Base-by-base conservation (phyloP, 2,888 invertebrate genomes). In the Anthophora plumipes region DNA sequence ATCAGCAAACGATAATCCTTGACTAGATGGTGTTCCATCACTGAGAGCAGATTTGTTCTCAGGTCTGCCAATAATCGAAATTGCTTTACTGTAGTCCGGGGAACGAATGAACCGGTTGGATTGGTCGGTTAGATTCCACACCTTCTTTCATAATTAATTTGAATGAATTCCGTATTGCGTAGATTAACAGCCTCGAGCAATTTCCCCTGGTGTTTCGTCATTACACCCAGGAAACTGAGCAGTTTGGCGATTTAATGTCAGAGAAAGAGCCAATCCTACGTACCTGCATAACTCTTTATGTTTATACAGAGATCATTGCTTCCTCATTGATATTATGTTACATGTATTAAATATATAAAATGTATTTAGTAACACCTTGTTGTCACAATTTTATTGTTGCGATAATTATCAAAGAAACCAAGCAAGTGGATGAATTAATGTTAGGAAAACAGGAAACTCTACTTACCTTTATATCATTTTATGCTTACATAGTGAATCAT, bases 61-160 rank as follows among this genome's bases (percentile, higher is more conserved):
- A 81, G 83, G 84, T 89, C 85, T 41, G 86, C 50, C 90, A 89
- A 90, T 90, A 86, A 87, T 86, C 85, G 77, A 86, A 88, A 85
- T n/a, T 83, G 74, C 52, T 77, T 71, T 52, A 75, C 64, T 68
- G 80, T 84, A 89, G 88, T 82, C 86, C 86, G 88, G 90, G 89
- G 90, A 89, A 90, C 91, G 86, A 90, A 88, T 77, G 90, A 89
- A 92, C 90, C 90, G 89, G 90, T 92, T 90, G 82, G 89, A 93
- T 93, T 91, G 93, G 93, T 91, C 90, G 82, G 83, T 89, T 80
- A 82, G 86, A 87, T 88, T 91, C 92, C 92, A 93, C 93, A 91
- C 93, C 93, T 93, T 91, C 91, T 89, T 91, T 84, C 70, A 86
- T 91, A 91, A 92, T 92, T 90, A 89, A 90, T 82, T 84, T 78